phyloP scores from a whole-genome alignment of 2,797 vertebrate species.

The Peromyscus nudipes region DNA sequence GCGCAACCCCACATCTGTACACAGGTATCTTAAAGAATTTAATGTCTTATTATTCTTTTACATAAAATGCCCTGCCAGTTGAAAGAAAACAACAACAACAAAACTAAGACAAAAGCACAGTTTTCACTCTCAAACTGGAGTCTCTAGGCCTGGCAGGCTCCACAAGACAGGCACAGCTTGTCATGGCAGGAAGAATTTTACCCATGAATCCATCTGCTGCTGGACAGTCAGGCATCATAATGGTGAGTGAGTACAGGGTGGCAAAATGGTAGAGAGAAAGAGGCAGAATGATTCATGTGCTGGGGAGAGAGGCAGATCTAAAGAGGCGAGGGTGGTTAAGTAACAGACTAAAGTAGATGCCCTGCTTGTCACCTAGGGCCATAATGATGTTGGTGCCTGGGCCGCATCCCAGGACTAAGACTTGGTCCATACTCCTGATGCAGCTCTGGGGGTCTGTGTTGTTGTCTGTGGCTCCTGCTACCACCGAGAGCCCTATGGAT shows the following conservation, averaged over 20 bases:
- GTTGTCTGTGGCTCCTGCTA: too few species aligned
- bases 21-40: not conserved
- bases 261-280: not conserved
- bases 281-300: not conserved
- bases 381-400: not conserved
- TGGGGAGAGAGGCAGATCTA: not conserved
- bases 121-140: not conserved
- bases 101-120: not conserved
- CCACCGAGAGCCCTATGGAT: not conserved
- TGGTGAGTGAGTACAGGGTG: not conserved
- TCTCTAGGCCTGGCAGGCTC: not conserved
- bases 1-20: not conserved
- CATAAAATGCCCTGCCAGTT: not conserved
- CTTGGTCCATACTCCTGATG: not conserved
- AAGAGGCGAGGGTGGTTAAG: not conserved
- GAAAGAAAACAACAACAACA: not conserved
- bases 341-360: not conserved
- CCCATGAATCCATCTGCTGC: not conserved
- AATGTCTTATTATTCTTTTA: conserved; percentile 1
- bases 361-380: not conserved
- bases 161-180: not conserved
- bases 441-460: not conserved
- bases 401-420: not conserved
- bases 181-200: not conserved
- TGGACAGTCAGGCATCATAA: not conserved